Base-by-base conservation (phyloP, 1,140 invertebrate genomes). In the Lerema accius region DNA sequence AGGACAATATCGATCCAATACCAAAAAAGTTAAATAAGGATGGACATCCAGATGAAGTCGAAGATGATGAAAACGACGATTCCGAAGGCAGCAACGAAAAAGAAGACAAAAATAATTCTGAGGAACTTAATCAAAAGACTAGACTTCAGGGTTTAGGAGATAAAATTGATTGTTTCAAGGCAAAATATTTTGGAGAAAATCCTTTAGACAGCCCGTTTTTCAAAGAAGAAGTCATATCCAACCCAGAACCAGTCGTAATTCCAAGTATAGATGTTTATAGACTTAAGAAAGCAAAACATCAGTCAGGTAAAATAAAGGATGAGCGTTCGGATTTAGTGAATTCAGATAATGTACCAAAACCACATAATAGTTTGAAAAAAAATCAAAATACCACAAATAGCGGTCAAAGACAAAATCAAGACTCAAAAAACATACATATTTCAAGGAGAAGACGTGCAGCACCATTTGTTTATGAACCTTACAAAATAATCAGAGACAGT, bases 191-290 rank as follows among this genome's bases (percentile, higher is more conserved):
- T 73, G 95, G 94, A 37, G 83, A 92, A 42, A 92, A 95, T 82
- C 95, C 95, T 1, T 82, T 96, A 49, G 95, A 96, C 69, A 96
- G 93, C 91, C 95, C 95, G 0, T 89, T 96, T 63, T 96, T 96
- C 78, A 82, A 92, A 50, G 95, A 96, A 84, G 86, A 92, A 10
- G 67, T 78, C 14, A 90, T 92, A 50, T 67, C 79, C 7, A 69
- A 80, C 42, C 89, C 89, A 10, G 78, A 86, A 70, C 86, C 86
- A 11, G 61, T 91, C 5, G 67, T 66, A 5, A 43, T 60, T 3
- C 82, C 84, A 40, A 71, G 58, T 43, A 19, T 73, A 28, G 6
- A 48, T 16, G 51, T 61, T 50, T 78, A 71, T 39, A 68, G 76
- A 50, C 37, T 76, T 13, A 58, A 63, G 23, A 46, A 68, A 39